Conservation (phyloP, 2,113 vertebrate genomes). For the Hydrochoerus hydrochaeris region DNA sequence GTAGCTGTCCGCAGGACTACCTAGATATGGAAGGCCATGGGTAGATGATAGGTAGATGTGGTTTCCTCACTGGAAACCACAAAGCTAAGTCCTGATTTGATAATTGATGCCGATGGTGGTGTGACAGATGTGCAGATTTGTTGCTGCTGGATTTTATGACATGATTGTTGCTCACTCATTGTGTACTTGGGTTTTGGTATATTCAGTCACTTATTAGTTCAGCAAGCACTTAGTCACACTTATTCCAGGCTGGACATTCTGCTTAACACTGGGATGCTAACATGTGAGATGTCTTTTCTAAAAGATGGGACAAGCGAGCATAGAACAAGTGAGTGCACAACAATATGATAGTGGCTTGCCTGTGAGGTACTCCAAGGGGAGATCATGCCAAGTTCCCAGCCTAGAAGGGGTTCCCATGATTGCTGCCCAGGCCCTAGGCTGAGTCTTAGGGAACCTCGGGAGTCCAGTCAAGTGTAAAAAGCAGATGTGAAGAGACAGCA, state of each 20-base stretch:
- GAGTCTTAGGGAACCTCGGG: too few relatives aligned
- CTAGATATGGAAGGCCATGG: too few relatives aligned
- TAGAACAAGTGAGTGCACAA: neutral
- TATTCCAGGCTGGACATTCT: neutral
- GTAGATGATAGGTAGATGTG: too few relatives aligned
- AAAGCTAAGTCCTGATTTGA: neutral
- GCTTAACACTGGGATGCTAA: neutral
- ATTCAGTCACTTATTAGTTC: neutral
- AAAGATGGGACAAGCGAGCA: neutral
- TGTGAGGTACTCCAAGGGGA: neutral
- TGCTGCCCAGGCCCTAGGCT: too few relatives aligned
- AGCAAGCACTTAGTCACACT: neutral
- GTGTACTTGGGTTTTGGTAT: neutral
- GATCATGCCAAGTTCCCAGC: neutral
- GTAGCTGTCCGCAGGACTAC: neutral
- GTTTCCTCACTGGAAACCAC: neutral
- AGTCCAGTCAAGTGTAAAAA: neutral
- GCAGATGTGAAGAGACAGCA: neutral
- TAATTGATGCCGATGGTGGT: rapidly evolving
- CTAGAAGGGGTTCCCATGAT: neutral
- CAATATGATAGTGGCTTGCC: neutral
- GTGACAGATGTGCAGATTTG: neutral
- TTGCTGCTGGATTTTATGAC: neutral
- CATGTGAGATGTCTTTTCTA: neutral
- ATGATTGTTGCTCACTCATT: neutral